These are phyloP conservation scores for Buphagus erythrorhynchus DNA, from an alignment of 2,797 vertebrate genomes.

Conservation along the genomic window DNA sequence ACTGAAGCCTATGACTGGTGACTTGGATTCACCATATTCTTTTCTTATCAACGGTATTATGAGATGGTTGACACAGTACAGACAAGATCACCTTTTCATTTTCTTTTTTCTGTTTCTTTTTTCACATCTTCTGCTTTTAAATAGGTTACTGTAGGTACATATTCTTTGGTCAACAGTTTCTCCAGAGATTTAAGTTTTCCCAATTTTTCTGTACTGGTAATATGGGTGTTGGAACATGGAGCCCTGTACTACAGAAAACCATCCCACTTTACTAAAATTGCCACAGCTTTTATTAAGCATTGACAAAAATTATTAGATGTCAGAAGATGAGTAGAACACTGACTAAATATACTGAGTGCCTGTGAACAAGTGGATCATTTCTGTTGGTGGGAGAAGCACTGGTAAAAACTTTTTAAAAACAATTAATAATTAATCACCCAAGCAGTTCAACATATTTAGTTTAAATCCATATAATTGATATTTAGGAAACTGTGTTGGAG, in stretches of 20 bases:
- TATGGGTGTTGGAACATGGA: background rate
- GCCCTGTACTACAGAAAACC: background rate
- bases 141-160: background rate
- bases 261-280: background rate
- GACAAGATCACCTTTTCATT: slow-evolving; percentile 59
- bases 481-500: slow-evolving; percentile 67
- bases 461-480: slow-evolving; percentile 77
- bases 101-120: slow-evolving; percentile 2
- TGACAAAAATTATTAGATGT: background rate
- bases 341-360: background rate
- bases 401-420: slow-evolving; percentile 6
- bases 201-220: background rate
- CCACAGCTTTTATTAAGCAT: background rate
- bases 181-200: slow-evolving; percentile 26
- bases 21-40: background rate
- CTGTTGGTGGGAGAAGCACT: background rate
- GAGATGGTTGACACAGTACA: slow-evolving; percentile 8
- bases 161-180: background rate
- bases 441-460: slow-evolving; percentile 61
- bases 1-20: slow-evolving; percentile 7
- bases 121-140: background rate
- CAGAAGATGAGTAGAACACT: background rate
- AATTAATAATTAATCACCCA: slow-evolving; percentile 33
- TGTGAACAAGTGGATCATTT: background rate
- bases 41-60: background rate